phyloP scores from a whole-genome alignment of 2,113 vertebrate species.

The Stigmatopora argus region DNA sequence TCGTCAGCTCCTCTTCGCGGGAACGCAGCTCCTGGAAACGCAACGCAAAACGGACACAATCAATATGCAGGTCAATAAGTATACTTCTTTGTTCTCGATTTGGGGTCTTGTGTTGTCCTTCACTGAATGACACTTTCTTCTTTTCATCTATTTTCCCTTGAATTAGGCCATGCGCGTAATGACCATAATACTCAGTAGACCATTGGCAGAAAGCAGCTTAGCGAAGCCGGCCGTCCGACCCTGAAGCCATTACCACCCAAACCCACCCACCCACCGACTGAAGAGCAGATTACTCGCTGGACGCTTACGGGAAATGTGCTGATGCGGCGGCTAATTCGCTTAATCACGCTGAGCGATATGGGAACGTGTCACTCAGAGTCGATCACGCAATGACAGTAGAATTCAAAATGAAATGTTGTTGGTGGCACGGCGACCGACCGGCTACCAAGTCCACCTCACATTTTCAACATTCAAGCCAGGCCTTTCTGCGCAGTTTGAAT shows the following conservation, averaged over 20 bases:
- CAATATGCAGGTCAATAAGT: background rate
- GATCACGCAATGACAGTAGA: background rate
- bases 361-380: slow-evolving; percentile 17
- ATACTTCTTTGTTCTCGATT: background rate
- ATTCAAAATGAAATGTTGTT: too few relatives aligned
- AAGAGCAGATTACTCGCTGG: slow-evolving; percentile 38
- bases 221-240: slow-evolving; percentile 32
- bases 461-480: too few relatives aligned
- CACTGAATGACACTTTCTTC: slow-evolving; percentile 6
- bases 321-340: slow-evolving; percentile 21
- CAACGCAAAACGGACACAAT: background rate
- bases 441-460: too few relatives aligned
- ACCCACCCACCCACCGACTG: slow-evolving; percentile 42
- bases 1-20: slow-evolving; percentile 87
- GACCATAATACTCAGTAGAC: slow-evolving; percentile 54
- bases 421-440: too few relatives aligned
- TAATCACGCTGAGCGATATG: slow-evolving; percentile 19
- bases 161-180: slow-evolving; percentile 41
- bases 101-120: background rate
- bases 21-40: slow-evolving; percentile 83
- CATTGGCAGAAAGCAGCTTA: slow-evolving; percentile 54
- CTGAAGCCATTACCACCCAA: too few relatives aligned
- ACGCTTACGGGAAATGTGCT: slow-evolving; percentile 45
- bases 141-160: slow-evolving; percentile 25
- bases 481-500: too few relatives aligned